A percentile compares a stretch with the other conserved stretches of the same genome.
These are phyloP conservation scores for Progne subis DNA, from an alignment of 2,113 vertebrate genomes.

Conservation along the genomic window DNA sequence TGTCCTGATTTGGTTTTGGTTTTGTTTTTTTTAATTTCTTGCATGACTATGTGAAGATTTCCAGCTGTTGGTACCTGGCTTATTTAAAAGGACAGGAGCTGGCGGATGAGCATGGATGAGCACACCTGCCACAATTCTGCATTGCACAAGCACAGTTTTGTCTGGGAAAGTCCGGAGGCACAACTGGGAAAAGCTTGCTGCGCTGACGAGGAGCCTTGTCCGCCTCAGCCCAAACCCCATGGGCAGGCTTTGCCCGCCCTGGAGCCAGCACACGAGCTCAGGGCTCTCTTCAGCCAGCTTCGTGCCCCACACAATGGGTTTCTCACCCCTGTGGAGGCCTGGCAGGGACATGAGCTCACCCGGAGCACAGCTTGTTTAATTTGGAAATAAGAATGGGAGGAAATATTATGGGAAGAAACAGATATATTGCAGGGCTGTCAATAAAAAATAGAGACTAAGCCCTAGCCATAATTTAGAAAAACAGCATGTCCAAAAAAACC, in stretches of 20 bases:
- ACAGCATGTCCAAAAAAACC: rapidly evolving
- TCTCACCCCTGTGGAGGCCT: neutral
- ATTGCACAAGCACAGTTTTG: rapidly evolving
- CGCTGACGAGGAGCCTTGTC: neutral
- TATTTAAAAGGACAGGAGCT: neutral
- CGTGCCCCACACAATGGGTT: rapidly evolving
- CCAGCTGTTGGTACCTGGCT: neutral
- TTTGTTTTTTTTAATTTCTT: neutral
- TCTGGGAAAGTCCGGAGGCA: neutral
- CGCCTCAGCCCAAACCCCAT: rapidly evolving
- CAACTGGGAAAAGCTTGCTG: neutral
- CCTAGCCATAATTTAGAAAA: neutral
- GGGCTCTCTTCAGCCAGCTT: neutral
- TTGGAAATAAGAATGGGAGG: neutral
- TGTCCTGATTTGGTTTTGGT: neutral
- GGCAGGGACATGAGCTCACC: rapidly evolving
- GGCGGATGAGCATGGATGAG: neutral
- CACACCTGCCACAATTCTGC: rapidly evolving
- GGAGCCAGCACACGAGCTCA: rapidly evolving
- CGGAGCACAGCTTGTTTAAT: rapidly evolving
- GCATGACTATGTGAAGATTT: neutral
- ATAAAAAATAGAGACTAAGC: neutral
- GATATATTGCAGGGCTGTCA: neutral
- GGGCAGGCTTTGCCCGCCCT: neutral
- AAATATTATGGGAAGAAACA: neutral